Base-by-base conservation (phyloP, 2,888 invertebrate genomes). In the Apomyelois bistriatella region DNA sequence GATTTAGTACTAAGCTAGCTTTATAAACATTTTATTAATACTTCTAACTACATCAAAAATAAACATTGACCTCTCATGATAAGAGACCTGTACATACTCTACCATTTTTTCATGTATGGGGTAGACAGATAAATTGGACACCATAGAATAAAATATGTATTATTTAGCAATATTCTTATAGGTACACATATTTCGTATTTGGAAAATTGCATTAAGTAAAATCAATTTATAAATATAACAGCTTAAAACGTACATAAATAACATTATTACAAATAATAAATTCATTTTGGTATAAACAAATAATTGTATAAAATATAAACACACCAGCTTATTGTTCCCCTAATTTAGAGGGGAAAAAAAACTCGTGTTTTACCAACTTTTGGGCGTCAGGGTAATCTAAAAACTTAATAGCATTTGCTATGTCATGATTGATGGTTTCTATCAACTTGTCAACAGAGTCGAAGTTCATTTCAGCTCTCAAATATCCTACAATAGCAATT, bases 381-480 rank as follows among this genome's bases (percentile, higher is more conserved):
- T 72, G 62, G 65, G 90, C 88, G 47, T 92, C 85, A 9, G 92
- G 77, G 51, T 90, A 74, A 4, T 95, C 93, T 43, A 98, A 82
- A 42, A 86, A 79, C 30, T 82, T 62, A 15, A 93, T 90, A 0
- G 98, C 95, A 61, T 93, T 81, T 3, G 84, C 73, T 60, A 98
- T 97, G 69, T 99, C 98, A 54, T 92, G 86, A 56, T 94, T 92
- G 55, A 99, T 98, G 38, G 94, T 95, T 30, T 79, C 73, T 65
- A 96, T 95, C 53, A 98, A 82, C 15, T 93, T 94, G 50, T 97
- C 96, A 28, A 94, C 61, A 0, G 95, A 95, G 13, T 87, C 82
- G 72, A 98, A 99, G 77, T 96, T 94, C 71, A 89, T 92, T 89
- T 99, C 98, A 0, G 95, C 94, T 62, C 99, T 91, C 57, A 99